These are phyloP conservation scores for Enteromius argenteus DNA, from an alignment of 2,797 vertebrate species.

Conservation along the genomic window DNA sequence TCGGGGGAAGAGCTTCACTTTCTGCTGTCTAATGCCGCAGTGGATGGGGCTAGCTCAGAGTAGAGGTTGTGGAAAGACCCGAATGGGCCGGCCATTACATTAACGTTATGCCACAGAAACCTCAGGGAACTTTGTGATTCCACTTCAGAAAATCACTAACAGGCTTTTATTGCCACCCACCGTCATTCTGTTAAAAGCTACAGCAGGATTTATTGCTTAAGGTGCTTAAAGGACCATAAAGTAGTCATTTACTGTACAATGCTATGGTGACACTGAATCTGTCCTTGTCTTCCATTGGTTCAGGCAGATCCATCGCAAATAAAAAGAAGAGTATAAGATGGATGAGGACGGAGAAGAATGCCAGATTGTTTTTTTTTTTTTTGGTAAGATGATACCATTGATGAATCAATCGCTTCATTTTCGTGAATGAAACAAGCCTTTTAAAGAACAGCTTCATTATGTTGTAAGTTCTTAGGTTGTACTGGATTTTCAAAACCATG, in stretches of 20 bases:
- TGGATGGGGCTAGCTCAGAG: slow-evolving; percentile 11
- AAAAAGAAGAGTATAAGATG: background rate
- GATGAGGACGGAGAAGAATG: background rate
- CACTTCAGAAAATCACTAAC: slow-evolving; percentile 46
- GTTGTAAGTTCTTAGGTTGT: background rate
- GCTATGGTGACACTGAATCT: background rate
- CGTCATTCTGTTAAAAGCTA: slow-evolving; percentile 36
- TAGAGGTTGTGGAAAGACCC: slow-evolving; percentile 3
- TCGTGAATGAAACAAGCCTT: background rate
- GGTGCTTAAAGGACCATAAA: background rate
- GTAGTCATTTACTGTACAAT: background rate
- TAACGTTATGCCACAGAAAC: slow-evolving; percentile 48
- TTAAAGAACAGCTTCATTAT: background rate
- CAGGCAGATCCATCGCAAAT: background rate
- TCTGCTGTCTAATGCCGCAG: slow-evolving; percentile 54
- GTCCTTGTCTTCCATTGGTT: background rate
- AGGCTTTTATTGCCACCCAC: slow-evolving; percentile 51
- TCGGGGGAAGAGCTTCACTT: slow-evolving; percentile 22
- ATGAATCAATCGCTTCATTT: background rate
- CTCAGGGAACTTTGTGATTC: slow-evolving; percentile 37
- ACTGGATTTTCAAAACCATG: background rate
- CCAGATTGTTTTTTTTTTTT: background rate
- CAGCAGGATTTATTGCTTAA: slow-evolving; percentile 17
- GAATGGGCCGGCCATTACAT: slow-evolving; percentile 38
- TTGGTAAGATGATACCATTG: background rate